A percentile compares a stretch with the other conserved stretches of the same genome.
Evolutionary conservation across 1,140 invertebrate genomes (phyloP).

Genomic region (Drosophila burlai): DNA sequence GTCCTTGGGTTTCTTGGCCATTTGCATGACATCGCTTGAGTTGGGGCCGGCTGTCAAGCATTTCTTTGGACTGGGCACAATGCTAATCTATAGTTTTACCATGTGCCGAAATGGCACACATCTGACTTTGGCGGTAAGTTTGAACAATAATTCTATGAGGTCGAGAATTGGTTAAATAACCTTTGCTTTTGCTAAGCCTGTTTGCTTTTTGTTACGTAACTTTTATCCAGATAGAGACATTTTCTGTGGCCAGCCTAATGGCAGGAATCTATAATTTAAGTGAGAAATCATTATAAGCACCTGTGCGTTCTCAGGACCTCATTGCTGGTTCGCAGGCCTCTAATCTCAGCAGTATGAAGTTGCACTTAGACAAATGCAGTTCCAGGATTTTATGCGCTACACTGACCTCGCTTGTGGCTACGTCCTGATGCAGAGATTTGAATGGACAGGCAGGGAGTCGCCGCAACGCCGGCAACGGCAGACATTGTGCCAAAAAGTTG

Average conservation of each 20-base stretch:
- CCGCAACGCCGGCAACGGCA: neutral
- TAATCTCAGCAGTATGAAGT: neutral
- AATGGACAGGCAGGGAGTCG: slow-evolving; percentile 15
- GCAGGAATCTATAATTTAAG: slow-evolving; percentile 1
- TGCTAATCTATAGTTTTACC: slow-evolving; percentile 32
- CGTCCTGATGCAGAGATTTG: neutral
- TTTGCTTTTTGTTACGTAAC: neutral
- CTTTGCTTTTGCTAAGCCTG: neutral
- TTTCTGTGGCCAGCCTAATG: neutral
- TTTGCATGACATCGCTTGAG: slow-evolving; percentile 58
- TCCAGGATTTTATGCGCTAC: slow-evolving; percentile 1
- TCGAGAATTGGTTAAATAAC: neutral
- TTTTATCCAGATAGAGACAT: too few relatives aligned
- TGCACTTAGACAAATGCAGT: neutral
- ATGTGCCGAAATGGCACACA: slow-evolving; percentile 56
- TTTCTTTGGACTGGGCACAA: slow-evolving; percentile 47
- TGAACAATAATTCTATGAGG: neutral
- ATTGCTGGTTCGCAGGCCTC: neutral
- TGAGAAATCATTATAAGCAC: neutral
- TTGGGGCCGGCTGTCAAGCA: slow-evolving; percentile 50
- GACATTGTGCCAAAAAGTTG: neutral
- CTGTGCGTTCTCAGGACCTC: slow-evolving; percentile 7
- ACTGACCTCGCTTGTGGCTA: neutral
- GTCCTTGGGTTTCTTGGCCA: slow-evolving; percentile 59
- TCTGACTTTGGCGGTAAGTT: slow-evolving; percentile 49